Percentiles rank a stretch among this genome's conserved stretches.
Evolutionary conservation across 2,888 invertebrate species (phyloP).

Genomic region (Pristionchus arcanus): DNA sequence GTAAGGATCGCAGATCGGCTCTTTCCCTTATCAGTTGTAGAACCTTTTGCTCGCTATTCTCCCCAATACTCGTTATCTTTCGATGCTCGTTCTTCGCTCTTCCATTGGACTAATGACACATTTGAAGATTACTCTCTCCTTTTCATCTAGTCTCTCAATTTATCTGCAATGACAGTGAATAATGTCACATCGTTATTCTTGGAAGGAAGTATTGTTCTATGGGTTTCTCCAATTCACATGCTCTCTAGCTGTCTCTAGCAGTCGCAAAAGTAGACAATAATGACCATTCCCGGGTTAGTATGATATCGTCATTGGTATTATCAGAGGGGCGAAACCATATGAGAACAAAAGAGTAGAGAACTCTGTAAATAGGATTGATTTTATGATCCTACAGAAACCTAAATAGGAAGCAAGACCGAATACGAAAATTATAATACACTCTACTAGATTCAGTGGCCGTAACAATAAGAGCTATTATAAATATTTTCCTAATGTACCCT

Average conservation of each 20-base stretch:
- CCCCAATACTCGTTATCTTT: no score
- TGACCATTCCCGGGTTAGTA: not conserved
- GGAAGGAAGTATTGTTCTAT: not conserved
- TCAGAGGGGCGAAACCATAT: not conserved
- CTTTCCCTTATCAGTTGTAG: not conserved
- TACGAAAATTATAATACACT: no score
- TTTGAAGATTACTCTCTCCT: not conserved
- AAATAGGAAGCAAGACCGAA: not conserved
- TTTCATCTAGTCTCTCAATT: not conserved
- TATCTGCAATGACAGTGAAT: not conserved
- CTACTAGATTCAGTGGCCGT: no score
- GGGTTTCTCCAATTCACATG: not conserved
- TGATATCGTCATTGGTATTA: not conserved
- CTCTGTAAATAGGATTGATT: not conserved
- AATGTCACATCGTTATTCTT: constrained; percentile 6
- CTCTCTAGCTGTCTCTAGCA: not conserved
- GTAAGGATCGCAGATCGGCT: not conserved
- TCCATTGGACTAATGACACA: not conserved
- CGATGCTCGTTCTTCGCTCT: not conserved
- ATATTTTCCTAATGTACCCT: not conserved
- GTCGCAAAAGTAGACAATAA: not conserved
- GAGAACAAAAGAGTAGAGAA: not conserved
- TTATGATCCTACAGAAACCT: not conserved
- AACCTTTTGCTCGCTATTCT: not conserved
- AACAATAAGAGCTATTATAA: no score